Evolutionary conservation across 2,888 invertebrate genomes (phyloP), one percentile per base, ranked within the genome.

Genomic region (Lycophotia porphyrea): DNA sequence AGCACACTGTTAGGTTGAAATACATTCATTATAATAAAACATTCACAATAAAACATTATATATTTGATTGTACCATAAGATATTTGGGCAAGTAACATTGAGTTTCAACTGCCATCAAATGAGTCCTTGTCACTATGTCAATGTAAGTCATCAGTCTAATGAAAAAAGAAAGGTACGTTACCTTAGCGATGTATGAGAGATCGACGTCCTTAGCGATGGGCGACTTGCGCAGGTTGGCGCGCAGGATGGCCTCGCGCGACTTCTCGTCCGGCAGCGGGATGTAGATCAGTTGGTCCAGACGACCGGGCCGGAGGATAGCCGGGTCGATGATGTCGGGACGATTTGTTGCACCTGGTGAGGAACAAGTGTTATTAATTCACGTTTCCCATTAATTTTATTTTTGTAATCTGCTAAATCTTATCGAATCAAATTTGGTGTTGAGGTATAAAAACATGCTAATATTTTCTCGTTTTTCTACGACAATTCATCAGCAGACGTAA

Each of bases 191-290:
- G 94, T 98, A 98, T 11, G 96, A 95, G 86, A 99, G 96, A 93
- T 99, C 99, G 58, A 99, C 99, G 92, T 99, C 99, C 96, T 98
- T 98, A 75, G 99, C 98, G 89, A 99, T 98, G 71, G 99, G 99
- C 66, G 99, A 99, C 95, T 99, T 99, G 91, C 99, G 97, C 89
- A 99, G 97, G 94, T 99, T 99, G 73, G 99, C 99, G 94, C 98
- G 98, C 92, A 99, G 98, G 93, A 99, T 99, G 82, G 98, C 98
- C 95, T 99, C 98, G 89, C 99, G 98, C 0, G 99, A 99, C 95
- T 99, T 99, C 92, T 99, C 99, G 96, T 99, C 99, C 42, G 99
- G 99, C 94, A 99, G 97, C 91, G 99, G 99, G 97, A 99, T 99
- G 97, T 99, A 99, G 95, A 99, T 99, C 87, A 99, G 97, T 96